Evolutionary conservation across 2,113 vertebrate genomes (phyloP).

Genomic region (Antechinus flavipes): DNA sequence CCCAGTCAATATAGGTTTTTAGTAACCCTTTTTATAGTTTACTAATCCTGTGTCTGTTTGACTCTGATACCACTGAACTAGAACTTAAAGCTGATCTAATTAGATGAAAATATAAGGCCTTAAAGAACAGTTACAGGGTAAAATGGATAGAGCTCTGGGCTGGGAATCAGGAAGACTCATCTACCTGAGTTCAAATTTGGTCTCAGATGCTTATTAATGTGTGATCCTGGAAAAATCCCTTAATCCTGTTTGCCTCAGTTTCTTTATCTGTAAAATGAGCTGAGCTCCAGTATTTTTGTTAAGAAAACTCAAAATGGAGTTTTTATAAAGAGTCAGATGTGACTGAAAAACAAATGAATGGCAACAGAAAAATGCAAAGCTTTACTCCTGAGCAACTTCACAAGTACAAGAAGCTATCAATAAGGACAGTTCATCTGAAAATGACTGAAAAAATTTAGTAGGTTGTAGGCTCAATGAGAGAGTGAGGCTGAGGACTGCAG

Average conservation of each 20-base stretch:
- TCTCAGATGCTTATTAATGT: too few species aligned
- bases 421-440: neutral
- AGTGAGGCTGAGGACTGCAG: neutral
- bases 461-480: neutral
- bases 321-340: too few species aligned
- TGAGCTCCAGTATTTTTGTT: too few species aligned
- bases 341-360: too few species aligned
- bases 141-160: too few species aligned
- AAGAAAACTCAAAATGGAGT: too few species aligned
- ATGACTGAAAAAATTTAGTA: neutral
- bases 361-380: neutral
- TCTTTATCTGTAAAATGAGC: too few species aligned
- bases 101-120: neutral
- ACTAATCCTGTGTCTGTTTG: neutral
- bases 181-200: too few species aligned
- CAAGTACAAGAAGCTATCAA: neutral
- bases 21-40: neutral
- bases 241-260: too few species aligned
- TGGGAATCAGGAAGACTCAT: too few species aligned
- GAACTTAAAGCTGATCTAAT: neutral
- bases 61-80: neutral
- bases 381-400: neutral
- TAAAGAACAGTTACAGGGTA: too few species aligned
- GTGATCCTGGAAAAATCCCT: too few species aligned
- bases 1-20: neutral